phyloP scores from a whole-genome alignment of 2,797 vertebrate species.

The Rhabdophis nuchalis region DNA sequence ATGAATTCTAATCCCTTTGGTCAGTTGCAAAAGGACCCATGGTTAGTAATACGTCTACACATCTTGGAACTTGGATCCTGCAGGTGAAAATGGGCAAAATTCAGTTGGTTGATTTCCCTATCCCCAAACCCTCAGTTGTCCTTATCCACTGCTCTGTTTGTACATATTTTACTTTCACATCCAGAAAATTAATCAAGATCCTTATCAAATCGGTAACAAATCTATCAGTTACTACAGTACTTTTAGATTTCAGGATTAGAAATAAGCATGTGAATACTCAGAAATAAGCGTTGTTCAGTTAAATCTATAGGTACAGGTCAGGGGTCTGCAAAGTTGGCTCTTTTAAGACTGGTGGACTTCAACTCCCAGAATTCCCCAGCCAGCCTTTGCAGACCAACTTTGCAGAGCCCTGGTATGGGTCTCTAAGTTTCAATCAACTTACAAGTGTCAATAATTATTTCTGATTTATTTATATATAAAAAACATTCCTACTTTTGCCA shows the following conservation, averaged over 20 bases:
- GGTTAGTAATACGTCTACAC: neutral
- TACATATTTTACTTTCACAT: neutral
- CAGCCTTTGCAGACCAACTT: too few species aligned
- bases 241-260: neutral
- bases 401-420: too few species aligned
- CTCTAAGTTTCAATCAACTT: neutral
- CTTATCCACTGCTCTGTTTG: neutral
- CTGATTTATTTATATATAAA: conserved; percentile 3
- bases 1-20: neutral
- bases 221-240: neutral
- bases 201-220: neutral
- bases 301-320: too few species aligned
- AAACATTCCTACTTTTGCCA: conserved; percentile 86
- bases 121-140: neutral
- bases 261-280: neutral
- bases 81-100: neutral
- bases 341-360: too few species aligned
- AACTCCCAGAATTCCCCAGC: too few species aligned
- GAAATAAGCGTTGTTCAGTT: neutral
- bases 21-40: neutral
- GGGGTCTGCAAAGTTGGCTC: too few species aligned
- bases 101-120: neutral
- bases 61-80: neutral
- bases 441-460: neutral
- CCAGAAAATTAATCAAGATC: neutral